Base-by-base conservation (phyloP, 2,113 vertebrate species). In the Phrynosoma blainvillii region DNA sequence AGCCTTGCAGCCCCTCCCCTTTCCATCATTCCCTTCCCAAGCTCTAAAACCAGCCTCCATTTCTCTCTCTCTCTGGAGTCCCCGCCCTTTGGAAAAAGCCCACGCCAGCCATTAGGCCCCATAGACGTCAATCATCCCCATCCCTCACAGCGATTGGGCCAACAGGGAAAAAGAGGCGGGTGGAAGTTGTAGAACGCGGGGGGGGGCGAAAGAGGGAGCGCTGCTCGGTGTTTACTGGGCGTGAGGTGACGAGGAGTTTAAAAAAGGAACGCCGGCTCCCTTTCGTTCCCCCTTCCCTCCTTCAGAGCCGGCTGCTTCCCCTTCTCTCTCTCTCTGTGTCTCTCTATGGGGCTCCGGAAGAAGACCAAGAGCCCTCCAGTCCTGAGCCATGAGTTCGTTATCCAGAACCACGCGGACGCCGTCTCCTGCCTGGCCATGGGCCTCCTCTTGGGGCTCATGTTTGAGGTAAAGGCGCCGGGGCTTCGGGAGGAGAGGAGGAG, bases 371-470 rank as follows among this genome's bases (percentile, higher is more conserved):
- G 96, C 84, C 96, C 94, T 5, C 94, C 95, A 59, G 96, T 97
- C 91, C 92, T 97, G 83, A 98, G 97, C 95, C 96, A 96, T 68
- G 97, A 98, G 95, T 97, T 98, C 92, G 87, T 98, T 89, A 96
- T 97, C 96, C 96, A 97, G 95, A 97, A 97, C 91, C 96, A 97
- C 87, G 95, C 94, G 16, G 97, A 97, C 32, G 94, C 96, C 91
- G 96, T 96, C 21, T 96, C 93, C 73, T 95, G 94, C 87, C 82
- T 97, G 93, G 96, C 95, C 62, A 94, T 97, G 96, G 65, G 95
- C 70, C 90, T 97, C 88, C 94, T 97, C 21, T 62, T 97, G 70
- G 96, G 94, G 87, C 92, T 96, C 88, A 90, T 96, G 95, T 95
- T 95, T 59, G 97, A 98, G 97, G 97, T 98, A 97, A 47, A 47